phyloP scores from a whole-genome alignment of 2,888 invertebrate genomes.

The Cremastinae sp. region DNA sequence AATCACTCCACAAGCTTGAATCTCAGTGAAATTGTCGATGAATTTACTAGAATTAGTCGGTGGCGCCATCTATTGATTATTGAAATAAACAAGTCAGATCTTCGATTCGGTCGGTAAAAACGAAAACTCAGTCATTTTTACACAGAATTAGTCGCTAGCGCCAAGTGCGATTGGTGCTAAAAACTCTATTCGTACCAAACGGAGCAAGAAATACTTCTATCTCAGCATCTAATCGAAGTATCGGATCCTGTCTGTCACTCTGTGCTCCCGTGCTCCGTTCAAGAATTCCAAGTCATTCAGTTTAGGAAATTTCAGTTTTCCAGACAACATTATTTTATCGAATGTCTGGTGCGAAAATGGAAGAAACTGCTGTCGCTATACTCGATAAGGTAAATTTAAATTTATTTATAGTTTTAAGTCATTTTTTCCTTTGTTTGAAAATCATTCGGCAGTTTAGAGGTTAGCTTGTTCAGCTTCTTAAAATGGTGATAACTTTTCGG shows the following conservation, averaged over 20 bases:
- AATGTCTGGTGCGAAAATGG: slow-evolving; percentile 82
- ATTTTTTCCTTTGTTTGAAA: neutral
- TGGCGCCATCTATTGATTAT: no score
- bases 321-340: slow-evolving; percentile 30
- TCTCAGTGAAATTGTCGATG: no score
- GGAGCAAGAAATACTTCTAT: no score
- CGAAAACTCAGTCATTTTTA: no score
- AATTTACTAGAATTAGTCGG: no score
- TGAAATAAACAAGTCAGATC: no score
- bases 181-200: no score
- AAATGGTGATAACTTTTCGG: no score
- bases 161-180: no score
- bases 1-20: no score
- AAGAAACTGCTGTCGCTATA: slow-evolving; percentile 90
- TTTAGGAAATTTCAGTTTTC: slow-evolving; percentile 44
- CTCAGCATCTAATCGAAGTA: slow-evolving; percentile 18
- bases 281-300: slow-evolving; percentile 76
- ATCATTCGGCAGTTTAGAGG: slow-evolving; percentile 11
- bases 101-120: no score
- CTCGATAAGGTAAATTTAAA: slow-evolving; percentile 87
- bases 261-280: slow-evolving; percentile 52
- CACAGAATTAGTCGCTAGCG: no score
- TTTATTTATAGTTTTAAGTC: neutral
- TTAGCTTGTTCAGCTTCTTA: slow-evolving; percentile 16
- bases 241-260: slow-evolving; percentile 21